phyloP scores from a whole-genome alignment of 2,797 vertebrate genomes.

The Chiroxiphia lanceolata region DNA sequence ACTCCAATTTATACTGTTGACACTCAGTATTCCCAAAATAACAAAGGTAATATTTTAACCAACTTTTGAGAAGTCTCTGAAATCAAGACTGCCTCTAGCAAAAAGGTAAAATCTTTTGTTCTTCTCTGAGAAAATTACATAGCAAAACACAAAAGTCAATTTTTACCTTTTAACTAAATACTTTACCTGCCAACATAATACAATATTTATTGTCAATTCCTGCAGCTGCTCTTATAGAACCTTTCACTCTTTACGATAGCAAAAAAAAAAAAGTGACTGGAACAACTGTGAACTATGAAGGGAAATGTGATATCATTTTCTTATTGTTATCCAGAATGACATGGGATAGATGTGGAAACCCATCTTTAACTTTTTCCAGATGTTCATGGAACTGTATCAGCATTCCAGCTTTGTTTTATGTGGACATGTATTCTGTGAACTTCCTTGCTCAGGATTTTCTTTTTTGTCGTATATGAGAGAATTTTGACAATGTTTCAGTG shows the following conservation, averaged over 20 bases:
- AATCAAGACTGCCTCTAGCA: background rate
- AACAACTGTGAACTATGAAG: background rate
- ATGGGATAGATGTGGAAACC: conserved; percentile 22
- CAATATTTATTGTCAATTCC: background rate
- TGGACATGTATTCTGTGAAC: background rate
- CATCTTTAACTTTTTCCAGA: conserved; percentile 52
- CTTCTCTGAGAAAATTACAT: background rate
- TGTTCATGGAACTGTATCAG: background rate
- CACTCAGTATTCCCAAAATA: background rate
- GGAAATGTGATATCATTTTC: conserved; percentile 17
- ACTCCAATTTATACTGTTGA: background rate
- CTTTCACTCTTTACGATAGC: background rate
- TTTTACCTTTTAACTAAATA: background rate
- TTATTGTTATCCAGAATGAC: conserved; percentile 32
- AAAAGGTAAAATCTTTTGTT: background rate
- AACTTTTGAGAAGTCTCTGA: background rate
- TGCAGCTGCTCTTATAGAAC: background rate
- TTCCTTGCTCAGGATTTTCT: background rate
- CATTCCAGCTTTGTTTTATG: conserved; percentile 44
- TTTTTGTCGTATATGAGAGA: background rate
- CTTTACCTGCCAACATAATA: background rate
- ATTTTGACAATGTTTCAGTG: background rate
- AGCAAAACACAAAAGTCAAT: background rate
- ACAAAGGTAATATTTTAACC: background rate
- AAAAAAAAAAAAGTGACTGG: background rate